These are phyloP conservation scores for Brevipalpus yothersi DNA, from an alignment of 1,140 invertebrate genomes.

Conservation along the genomic window DNA sequence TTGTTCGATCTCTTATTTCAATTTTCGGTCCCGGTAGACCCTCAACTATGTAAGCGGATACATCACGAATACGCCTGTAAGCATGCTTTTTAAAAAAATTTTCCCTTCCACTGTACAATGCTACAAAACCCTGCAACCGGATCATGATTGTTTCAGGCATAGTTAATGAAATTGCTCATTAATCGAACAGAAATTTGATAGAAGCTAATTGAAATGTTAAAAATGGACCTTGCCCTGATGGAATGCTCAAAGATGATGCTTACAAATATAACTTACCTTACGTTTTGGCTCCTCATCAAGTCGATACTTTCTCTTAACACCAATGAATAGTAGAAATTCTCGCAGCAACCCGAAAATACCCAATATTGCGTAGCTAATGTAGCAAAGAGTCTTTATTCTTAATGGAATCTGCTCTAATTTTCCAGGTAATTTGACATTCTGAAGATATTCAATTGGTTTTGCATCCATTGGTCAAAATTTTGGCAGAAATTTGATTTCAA, in stretches of 20 bases:
- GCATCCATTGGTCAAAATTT: too few species aligned
- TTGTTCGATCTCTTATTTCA: slow-evolving; percentile 53
- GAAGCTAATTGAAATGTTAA: too few species aligned
- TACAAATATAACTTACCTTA: slow-evolving; percentile 8
- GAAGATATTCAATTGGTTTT: too few species aligned
- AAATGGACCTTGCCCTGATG: too few species aligned
- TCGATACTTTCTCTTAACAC: slow-evolving; percentile 20
- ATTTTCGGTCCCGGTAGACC: slow-evolving; percentile 68
- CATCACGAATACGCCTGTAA: slow-evolving; percentile 67
- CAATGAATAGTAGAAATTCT: slow-evolving; percentile 21
- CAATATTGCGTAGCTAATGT: slow-evolving; percentile 15
- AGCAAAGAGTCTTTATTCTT: slow-evolving; percentile 10
- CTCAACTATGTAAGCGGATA: slow-evolving; percentile 77
- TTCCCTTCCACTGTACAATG: slow-evolving; percentile 73
- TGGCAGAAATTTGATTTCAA: too few species aligned
- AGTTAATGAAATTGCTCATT: not conserved
- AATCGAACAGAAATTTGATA: too few species aligned
- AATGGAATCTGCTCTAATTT: slow-evolving; percentile 13
- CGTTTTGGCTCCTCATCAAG: slow-evolving; percentile 16
- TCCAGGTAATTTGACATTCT: slow-evolving; percentile 3
- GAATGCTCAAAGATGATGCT: too few species aligned
- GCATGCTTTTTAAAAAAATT: slow-evolving; percentile 82
- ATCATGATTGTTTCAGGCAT: not conserved
- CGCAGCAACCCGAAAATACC: slow-evolving; percentile 23
- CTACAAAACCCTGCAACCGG: slow-evolving; percentile 43